Conservation (phyloP, 2,888 invertebrate genomes). For the Rhyacophila evoluta region DNA sequence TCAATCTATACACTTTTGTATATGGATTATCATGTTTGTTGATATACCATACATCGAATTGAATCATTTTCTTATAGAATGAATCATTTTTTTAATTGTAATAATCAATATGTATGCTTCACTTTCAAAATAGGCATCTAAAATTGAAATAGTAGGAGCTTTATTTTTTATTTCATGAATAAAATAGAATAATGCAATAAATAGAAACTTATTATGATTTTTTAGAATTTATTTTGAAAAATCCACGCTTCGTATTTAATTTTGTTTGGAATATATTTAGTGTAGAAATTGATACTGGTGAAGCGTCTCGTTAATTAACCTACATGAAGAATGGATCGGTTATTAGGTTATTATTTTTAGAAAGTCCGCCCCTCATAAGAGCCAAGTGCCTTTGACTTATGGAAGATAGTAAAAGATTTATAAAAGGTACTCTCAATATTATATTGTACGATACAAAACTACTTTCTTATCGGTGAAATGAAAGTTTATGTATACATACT, state of each 20-base stretch:
- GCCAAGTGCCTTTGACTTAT: slow-evolving; percentile 50
- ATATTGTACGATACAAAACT: slow-evolving; percentile 35
- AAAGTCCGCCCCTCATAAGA: slow-evolving; percentile 49
- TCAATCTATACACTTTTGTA: no score
- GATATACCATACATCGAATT: no score
- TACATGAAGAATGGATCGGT: not conserved
- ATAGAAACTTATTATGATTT: not conserved
- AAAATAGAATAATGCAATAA: not conserved
- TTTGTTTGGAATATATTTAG: not conserved
- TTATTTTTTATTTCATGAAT: no score
- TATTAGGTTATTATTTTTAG: not conserved
- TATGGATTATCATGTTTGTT: no score
- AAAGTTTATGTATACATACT: slow-evolving; percentile 45
- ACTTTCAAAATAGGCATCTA: not conserved
- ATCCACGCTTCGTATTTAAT: not conserved
- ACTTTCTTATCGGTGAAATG: slow-evolving; percentile 37
- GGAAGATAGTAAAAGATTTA: slow-evolving; percentile 39
- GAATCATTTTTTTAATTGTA: no score
- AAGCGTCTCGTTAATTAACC: not conserved
- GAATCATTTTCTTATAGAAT: no score
- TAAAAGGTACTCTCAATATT: slow-evolving; percentile 45
- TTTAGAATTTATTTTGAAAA: not conserved
- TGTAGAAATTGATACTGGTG: not conserved
- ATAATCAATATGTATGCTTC: slow-evolving; percentile 4
- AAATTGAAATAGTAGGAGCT: no score